Conservation (phyloP, 2,888 invertebrate genomes). For the Ceramica pisi region DNA sequence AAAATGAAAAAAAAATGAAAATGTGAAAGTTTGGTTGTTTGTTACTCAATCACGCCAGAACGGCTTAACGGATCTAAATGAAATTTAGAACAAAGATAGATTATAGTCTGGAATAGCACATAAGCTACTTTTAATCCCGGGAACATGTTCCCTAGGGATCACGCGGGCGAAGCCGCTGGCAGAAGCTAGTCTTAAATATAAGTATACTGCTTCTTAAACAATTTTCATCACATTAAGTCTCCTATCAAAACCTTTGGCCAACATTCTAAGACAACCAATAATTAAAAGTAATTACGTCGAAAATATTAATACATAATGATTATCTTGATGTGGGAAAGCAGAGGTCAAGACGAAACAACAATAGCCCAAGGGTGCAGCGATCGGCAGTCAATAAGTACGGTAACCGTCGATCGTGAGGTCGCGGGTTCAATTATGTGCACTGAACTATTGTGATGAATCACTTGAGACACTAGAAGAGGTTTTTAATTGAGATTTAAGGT, state of each 20-base stretch:
- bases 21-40: too few species aligned
- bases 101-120: too few species aligned
- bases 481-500: constrained; percentile 16
- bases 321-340: constrained; percentile 49
- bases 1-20: too few species aligned
- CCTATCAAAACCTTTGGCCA: neutral
- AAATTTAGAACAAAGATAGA: too few species aligned
- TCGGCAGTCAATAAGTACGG: constrained; percentile 56
- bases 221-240: neutral
- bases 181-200: too few species aligned
- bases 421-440: constrained; percentile 51
- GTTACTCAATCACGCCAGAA: too few species aligned
- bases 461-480: constrained; percentile 29
- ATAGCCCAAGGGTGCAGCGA: constrained; percentile 54
- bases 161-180: too few species aligned
- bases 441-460: constrained; percentile 58
- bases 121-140: too few species aligned
- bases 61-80: too few species aligned
- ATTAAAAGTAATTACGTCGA: constrained; percentile 56
- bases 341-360: constrained; percentile 52
- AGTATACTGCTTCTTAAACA: neutral
- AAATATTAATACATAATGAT: constrained; percentile 46
- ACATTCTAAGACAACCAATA: constrained; percentile 22
- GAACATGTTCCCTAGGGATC: too few species aligned
- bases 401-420: constrained; percentile 48